phyloP scores from a whole-genome alignment of 1,140 invertebrate species.

The Listronotus oregonensis region DNA sequence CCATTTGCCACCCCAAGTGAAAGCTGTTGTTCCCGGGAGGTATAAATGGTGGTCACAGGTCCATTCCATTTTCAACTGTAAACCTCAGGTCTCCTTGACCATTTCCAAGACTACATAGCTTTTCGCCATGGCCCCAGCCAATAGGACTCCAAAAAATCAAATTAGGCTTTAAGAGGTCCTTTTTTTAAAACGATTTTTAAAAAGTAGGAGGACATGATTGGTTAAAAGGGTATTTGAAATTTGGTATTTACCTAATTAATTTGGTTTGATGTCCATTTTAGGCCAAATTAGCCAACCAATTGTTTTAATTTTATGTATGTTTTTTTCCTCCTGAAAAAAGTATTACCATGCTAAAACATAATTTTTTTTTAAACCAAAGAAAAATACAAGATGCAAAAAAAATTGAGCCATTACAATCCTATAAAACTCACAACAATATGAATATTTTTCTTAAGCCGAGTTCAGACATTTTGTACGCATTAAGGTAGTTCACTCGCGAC shows the following conservation, averaged over 20 bases:
- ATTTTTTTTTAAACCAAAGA: too few relatives aligned
- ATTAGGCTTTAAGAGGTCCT: too few relatives aligned
- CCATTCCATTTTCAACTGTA: constrained; percentile 84
- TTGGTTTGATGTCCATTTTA: constrained; percentile 85
- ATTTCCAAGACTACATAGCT: constrained; percentile 86
- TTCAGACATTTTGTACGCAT: too few relatives aligned
- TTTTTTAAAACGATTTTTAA: too few relatives aligned
- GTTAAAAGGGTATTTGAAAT: too few relatives aligned
- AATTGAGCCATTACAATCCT: too few relatives aligned
- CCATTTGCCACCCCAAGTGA: constrained; percentile 95
- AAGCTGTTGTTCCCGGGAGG: constrained; percentile 72
- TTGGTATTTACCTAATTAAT: constrained; percentile 61
- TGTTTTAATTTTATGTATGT: constrained; percentile 56
- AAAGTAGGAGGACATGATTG: too few relatives aligned
- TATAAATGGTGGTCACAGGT: constrained; percentile 74
- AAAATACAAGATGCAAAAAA: too few relatives aligned
- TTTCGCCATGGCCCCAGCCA: constrained; percentile 79
- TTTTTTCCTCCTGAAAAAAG: constrained; percentile 75
- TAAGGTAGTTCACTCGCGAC: too few relatives aligned
- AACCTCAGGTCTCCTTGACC: constrained; percentile 82
- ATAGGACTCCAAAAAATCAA: constrained; percentile 67
- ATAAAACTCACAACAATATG: too few relatives aligned
- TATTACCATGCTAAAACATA: constrained; percentile 68
- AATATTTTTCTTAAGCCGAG: too few relatives aligned
- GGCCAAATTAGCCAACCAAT: constrained; percentile 75